Conservation (phyloP, 2,888 invertebrate species). For the Cecidostiba fungosa region DNA sequence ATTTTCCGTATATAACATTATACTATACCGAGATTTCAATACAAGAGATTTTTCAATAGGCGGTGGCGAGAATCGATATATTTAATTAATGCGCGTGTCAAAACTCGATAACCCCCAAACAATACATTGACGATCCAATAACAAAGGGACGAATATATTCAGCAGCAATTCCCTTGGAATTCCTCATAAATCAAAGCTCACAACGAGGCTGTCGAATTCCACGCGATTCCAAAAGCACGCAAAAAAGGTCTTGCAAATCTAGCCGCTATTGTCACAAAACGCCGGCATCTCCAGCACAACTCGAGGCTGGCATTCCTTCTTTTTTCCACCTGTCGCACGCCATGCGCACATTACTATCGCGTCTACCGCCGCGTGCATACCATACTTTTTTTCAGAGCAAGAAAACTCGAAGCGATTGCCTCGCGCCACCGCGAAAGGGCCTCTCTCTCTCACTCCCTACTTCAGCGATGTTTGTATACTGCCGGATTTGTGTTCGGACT, state of each 20-base stretch:
- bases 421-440: neutral
- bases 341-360: slow-evolving; percentile 39
- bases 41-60: no score
- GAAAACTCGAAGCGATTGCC: neutral
- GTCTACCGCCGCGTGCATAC: neutral
- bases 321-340: slow-evolving; percentile 30
- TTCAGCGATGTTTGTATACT: neutral
- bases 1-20: neutral
- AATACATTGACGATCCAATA: neutral
- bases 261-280: neutral
- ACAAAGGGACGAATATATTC: neutral
- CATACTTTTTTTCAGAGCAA: neutral
- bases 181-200: neutral
- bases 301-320: neutral
- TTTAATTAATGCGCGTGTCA: neutral
- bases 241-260: neutral
- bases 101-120: neutral
- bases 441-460: neutral
- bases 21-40: no score
- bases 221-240: neutral
- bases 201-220: neutral
- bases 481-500: neutral
- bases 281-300: slow-evolving; percentile 3
- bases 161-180: neutral
- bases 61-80: neutral